Base-by-base conservation (phyloP, 2,113 vertebrate species). In the Rostratula benghalensis region DNA sequence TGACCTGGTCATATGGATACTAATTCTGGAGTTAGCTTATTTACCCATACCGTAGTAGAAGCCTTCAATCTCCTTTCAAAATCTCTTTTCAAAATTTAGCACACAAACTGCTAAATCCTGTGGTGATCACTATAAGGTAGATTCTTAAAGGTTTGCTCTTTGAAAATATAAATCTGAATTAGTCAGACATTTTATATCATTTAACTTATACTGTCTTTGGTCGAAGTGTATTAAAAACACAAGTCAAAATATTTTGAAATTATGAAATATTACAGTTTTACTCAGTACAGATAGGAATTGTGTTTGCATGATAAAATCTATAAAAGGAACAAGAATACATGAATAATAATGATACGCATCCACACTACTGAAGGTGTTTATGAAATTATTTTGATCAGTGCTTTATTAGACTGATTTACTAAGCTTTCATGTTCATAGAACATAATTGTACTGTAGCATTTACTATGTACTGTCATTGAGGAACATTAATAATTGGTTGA, bases 221-320 rank as follows among this genome's bases (percentile, higher is more conserved):
- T 73, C 45, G 24, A 87, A 75, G 6, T 56, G 3, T 39, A 63
- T 87, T 75, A 71, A 78, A 77, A 87, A 35, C 6, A 83, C 25
- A 67, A 94, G 71, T 90, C 31, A 93, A 83, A 96, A 94, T 87
- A 91, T 82, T 95, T 94, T 91, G 91, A 91, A 84, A 78, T 75
- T 53, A 37, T 73, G 35, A 73, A 82, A 73, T 73, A 35, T 84
- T 33, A 60, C 13, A 41, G 11, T 82, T 96, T 78, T 81, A 60
- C n/a, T 64, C 48, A 76, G 18, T 75, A 60, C 14, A 67, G 73
- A 27, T 46, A 93, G 22, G 53, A 95, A 87, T 87, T 89, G 51
- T 91, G 30, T 87, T 85, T 94, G 68, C 54, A 61, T 77, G 48
- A 69, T 85, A 67, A 84, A 88, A 82, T 94, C 41, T 91, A 64